These are phyloP conservation scores for Chrysolina americana DNA, from an alignment of 2,888 invertebrate species.

Conservation along the genomic window DNA sequence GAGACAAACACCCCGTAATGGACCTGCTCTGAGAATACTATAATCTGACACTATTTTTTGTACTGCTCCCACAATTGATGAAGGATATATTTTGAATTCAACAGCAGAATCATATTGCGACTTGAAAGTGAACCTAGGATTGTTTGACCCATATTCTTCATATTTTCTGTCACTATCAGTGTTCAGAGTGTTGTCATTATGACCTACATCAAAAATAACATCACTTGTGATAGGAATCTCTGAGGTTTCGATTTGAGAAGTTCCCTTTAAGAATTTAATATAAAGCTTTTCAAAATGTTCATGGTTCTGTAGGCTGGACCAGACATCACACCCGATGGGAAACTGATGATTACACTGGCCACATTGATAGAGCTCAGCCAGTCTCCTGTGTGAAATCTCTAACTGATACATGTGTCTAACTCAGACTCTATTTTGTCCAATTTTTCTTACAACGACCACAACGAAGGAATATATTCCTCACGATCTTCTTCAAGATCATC, in stretches of 20 bases:
- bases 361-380: constrained; percentile 49
- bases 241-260: constrained; percentile 16
- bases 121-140: constrained; percentile 56
- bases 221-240: constrained; percentile 16
- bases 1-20: constrained; percentile 55
- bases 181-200: constrained; percentile 32
- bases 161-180: constrained; percentile 46
- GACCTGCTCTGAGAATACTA: constrained; percentile 53
- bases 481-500: constrained; percentile 44
- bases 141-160: constrained; percentile 48
- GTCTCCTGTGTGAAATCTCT: constrained; percentile 40
- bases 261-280: constrained; percentile 43
- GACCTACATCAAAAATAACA: no score
- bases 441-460: constrained; percentile 55
- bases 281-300: constrained; percentile 56
- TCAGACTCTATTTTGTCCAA: no score
- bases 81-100: constrained; percentile 56
- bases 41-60: constrained; percentile 51
- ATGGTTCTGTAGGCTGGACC: constrained; percentile 55
- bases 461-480: constrained; percentile 49
- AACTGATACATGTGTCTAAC: constrained; percentile 49
- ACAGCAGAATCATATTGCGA: constrained; percentile 51
- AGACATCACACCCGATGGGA: constrained; percentile 50
- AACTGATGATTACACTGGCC: constrained; percentile 50
- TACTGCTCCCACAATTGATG: constrained; percentile 47